Conservation (phyloP, 2,797 vertebrate species). For the Bufotes viridis region DNA sequence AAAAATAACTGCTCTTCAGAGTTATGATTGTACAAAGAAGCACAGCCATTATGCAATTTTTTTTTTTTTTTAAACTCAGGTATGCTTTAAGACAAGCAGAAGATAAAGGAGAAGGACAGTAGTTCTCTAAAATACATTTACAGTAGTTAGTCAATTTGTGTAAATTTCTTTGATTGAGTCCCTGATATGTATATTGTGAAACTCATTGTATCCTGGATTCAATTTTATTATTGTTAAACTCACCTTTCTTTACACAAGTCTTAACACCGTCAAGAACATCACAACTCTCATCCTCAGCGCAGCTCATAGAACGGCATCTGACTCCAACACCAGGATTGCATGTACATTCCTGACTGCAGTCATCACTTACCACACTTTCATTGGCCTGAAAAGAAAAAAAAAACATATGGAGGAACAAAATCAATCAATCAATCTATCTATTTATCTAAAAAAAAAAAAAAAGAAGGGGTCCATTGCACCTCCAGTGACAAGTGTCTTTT, state of each 20-base stretch:
- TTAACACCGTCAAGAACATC: constrained; percentile 69
- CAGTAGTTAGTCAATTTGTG: neutral
- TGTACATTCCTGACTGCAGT: constrained; percentile 55
- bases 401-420: neutral
- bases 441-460: too few species aligned
- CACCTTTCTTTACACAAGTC: constrained; percentile 73
- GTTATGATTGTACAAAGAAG: too few species aligned
- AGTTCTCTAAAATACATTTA: neutral
- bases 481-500: too few species aligned
- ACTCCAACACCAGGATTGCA: constrained; percentile 70
- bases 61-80: too few species aligned
- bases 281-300: constrained; percentile 71
- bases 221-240: constrained; percentile 57
- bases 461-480: too few species aligned
- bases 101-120: neutral
- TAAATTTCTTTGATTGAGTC: neutral
- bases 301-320: constrained; percentile 69
- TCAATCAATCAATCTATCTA: neutral
- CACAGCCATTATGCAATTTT: too few species aligned
- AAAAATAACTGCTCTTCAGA: too few species aligned
- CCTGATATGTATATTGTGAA: neutral
- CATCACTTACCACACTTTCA: neutral
- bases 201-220: neutral
- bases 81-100: neutral
- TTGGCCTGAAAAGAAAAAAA: neutral